These are phyloP conservation scores for Crotalus viridis DNA, from an alignment of 2,113 vertebrate species.

Conservation along the genomic window DNA sequence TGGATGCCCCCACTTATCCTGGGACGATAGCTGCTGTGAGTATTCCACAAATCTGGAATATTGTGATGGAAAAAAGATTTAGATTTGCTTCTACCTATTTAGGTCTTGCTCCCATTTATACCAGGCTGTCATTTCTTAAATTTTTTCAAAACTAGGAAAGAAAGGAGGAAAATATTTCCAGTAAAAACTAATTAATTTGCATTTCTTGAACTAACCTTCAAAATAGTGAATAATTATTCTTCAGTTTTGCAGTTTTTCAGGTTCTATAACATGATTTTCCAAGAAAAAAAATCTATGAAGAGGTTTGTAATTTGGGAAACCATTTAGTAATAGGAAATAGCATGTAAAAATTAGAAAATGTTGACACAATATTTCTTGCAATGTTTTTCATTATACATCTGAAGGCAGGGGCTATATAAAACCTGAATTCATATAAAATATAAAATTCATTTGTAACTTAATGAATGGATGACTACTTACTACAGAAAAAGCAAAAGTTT, in stretches of 20 bases:
- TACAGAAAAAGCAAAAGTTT: constrained; percentile 46
- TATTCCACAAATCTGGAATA: not conserved
- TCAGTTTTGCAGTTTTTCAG: not conserved
- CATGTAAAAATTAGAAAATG: not conserved
- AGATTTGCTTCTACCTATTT: not conserved
- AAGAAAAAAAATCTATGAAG: not conserved
- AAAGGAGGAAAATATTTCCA: not conserved
- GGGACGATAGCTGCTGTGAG: constrained; percentile 86
- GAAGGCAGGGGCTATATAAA: constrained; percentile 6
- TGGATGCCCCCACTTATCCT: constrained; percentile 85
- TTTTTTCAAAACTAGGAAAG: not conserved
- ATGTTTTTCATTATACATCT: constrained; percentile 27
- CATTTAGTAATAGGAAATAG: not conserved
- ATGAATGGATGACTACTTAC: constrained; percentile 14
- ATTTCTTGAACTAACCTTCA: not conserved
- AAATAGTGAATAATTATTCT: not conserved
- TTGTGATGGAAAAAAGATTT: not conserved
- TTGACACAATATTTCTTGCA: constrained; percentile 27
- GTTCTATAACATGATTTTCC: not conserved
- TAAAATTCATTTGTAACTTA: constrained; percentile 31
- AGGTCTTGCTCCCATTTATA: not conserved
- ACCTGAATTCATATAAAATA: not conserved
- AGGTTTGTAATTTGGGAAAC: not conserved
- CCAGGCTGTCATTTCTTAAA: not conserved
- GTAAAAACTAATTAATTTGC: not conserved